Conservation (phyloP, 2,888 invertebrate genomes). For the Coenonympha glycerion region DNA sequence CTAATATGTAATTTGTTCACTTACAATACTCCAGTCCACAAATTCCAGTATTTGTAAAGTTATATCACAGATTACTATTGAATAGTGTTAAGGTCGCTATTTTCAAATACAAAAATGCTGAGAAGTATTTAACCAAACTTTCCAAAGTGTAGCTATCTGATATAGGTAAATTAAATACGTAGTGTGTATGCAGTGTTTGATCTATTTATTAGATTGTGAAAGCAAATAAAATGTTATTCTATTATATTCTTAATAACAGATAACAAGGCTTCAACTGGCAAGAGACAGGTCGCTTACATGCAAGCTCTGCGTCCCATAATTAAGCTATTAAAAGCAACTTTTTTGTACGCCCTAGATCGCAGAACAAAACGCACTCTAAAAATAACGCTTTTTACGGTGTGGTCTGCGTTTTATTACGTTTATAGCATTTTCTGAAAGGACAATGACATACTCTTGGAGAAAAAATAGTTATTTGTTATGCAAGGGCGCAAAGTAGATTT, state of each 20-base stretch:
- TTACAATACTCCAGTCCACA: too few species aligned
- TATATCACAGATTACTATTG: too few species aligned
- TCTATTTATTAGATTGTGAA: not conserved
- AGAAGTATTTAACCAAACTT: too few species aligned
- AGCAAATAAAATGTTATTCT: slow-evolving; percentile 2
- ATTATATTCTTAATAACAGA: slow-evolving; percentile 5
- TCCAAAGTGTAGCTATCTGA: too few species aligned
- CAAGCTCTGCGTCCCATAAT: slow-evolving; percentile 7
- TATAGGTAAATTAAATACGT: too few species aligned
- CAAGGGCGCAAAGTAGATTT: too few species aligned
- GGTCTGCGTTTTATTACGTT: not conserved
- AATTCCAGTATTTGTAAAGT: too few species aligned
- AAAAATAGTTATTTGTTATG: too few species aligned
- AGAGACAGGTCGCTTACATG: slow-evolving; percentile 3
- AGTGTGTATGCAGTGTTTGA: not conserved
- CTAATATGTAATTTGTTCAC: too few species aligned
- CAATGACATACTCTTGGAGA: not conserved
- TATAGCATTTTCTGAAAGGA: slow-evolving; percentile 1
- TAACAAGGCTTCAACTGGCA: slow-evolving; percentile 3
- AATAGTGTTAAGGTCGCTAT: too few species aligned
- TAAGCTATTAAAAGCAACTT: slow-evolving; percentile 7
- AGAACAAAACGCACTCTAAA: slow-evolving; percentile 5
- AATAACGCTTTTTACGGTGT: not conserved
- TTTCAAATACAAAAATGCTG: too few species aligned
- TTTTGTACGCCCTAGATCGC: not conserved